Conservation (phyloP, 1,140 invertebrate species). For the Littorina saxatilis region DNA sequence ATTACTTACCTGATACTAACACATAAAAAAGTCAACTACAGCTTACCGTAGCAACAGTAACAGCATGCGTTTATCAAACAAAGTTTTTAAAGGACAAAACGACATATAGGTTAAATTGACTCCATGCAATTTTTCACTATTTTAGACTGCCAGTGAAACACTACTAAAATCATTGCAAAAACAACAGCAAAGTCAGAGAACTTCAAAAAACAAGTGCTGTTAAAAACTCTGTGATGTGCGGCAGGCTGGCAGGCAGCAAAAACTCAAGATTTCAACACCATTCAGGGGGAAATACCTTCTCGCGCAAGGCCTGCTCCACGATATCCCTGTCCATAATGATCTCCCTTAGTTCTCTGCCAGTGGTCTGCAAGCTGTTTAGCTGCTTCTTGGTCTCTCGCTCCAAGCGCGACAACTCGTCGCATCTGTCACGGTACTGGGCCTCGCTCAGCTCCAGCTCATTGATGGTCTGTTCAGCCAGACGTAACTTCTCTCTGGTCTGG, state of each 20-base stretch:
- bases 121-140: not conserved
- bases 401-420: constrained; percentile 53
- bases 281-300: constrained; percentile 65
- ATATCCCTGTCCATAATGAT: constrained; percentile 67
- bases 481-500: constrained; percentile 63
- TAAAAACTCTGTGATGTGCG: not conserved
- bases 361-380: constrained; percentile 56
- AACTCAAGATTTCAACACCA: constrained; percentile 52
- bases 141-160: not conserved
- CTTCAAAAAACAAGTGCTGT: constrained; percentile 7
- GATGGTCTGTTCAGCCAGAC: constrained; percentile 64
- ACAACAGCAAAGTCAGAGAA: too few relatives aligned
- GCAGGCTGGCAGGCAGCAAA: not conserved
- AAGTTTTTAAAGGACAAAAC: not conserved
- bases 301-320: constrained; percentile 59
- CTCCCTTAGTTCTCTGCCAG: constrained; percentile 64
- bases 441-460: constrained; percentile 67
- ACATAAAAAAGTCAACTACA: too few relatives aligned
- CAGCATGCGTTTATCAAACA: not conserved
- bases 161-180: too few relatives aligned
- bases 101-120: not conserved
- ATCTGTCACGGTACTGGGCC: constrained; percentile 55
- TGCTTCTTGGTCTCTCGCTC: constrained; percentile 59
- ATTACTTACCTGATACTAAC: too few relatives aligned
- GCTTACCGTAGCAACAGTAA: too few relatives aligned